Evolutionary conservation across 2,113 vertebrate genomes (phyloP).

Genomic region (Passer domesticus): DNA sequence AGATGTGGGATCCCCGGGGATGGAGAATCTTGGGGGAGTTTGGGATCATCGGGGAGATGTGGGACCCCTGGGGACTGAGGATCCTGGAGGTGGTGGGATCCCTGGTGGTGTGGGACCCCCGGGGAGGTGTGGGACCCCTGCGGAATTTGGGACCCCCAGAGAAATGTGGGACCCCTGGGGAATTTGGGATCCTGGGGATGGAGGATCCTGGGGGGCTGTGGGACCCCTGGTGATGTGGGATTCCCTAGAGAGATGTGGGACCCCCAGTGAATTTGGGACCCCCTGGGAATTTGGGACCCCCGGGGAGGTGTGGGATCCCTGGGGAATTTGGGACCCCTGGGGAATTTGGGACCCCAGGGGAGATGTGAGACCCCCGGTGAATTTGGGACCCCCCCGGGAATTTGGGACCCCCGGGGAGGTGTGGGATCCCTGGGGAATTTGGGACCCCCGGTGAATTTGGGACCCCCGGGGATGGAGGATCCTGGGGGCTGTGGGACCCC

Average conservation of each 20-base stretch:
- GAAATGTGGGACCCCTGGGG: too few relatives aligned
- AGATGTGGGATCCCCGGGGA: not conserved
- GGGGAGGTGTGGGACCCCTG: too few relatives aligned
- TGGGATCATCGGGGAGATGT: not conserved
- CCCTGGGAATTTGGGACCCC: not conserved
- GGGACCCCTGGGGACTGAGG: too few relatives aligned
- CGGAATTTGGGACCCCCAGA: accelerated
- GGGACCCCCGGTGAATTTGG: too few relatives aligned
- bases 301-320: accelerated
- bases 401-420: not conserved
- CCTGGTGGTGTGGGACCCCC: too few relatives aligned
- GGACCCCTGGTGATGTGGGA: too few relatives aligned
- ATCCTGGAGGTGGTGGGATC: too few relatives aligned
- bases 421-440: not conserved
- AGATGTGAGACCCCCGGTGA: too few relatives aligned
- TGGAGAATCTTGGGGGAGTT: not conserved
- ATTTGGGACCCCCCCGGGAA: not conserved
- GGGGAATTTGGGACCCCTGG: too few relatives aligned
- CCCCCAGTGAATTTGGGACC: not conserved
- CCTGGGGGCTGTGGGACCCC: not conserved
- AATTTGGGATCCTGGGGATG: too few relatives aligned
- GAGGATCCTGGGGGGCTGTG: not conserved
- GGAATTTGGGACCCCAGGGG: accelerated
- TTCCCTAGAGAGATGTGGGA: too few relatives aligned
- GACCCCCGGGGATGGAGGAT: too few relatives aligned